These are phyloP conservation scores for Tetragnatha versicolor DNA, from an alignment of 1,140 invertebrate genomes.

Conservation along the genomic window DNA sequence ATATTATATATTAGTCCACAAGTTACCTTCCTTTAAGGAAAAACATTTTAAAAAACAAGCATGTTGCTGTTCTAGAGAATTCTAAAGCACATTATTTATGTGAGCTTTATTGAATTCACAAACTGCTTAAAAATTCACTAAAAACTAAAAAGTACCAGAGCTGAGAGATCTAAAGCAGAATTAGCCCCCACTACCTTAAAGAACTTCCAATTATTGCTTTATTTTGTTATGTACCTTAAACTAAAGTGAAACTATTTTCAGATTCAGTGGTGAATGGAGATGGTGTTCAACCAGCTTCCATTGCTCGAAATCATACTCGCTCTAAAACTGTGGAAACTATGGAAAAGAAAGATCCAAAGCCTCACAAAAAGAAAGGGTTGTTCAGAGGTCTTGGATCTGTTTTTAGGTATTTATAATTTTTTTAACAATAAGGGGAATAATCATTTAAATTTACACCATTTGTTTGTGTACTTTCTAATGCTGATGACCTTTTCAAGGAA, in stretches of 20 bases:
- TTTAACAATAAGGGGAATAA: too few relatives aligned
- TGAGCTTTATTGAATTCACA: too few relatives aligned
- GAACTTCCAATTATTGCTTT: background rate
- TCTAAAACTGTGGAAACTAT: constrained; percentile 28
- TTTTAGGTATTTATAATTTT: constrained; percentile 72
- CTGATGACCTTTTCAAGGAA: background rate
- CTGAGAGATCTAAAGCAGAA: too few relatives aligned
- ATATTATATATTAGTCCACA: too few relatives aligned
- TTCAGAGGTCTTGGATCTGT: constrained; percentile 84
- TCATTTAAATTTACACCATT: background rate
- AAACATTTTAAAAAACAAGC: too few relatives aligned
- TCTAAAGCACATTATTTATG: too few relatives aligned
- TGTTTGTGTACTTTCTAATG: too few relatives aligned
- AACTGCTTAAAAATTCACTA: too few relatives aligned
- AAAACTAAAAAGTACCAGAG: too few relatives aligned
- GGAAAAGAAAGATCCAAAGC: constrained; percentile 36
- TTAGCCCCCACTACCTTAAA: background rate
- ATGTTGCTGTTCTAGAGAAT: too few relatives aligned
- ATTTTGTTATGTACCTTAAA: constrained; percentile 65
- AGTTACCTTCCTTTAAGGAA: too few relatives aligned
- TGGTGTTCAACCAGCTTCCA: background rate
- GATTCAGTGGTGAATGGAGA: constrained; percentile 65
- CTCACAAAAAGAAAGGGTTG: constrained; percentile 75
- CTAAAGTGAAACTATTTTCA: constrained; percentile 63
- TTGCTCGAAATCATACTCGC: constrained; percentile 22